phyloP scores from a whole-genome alignment of 2,888 invertebrate species.

The Syrista parreyssii region DNA sequence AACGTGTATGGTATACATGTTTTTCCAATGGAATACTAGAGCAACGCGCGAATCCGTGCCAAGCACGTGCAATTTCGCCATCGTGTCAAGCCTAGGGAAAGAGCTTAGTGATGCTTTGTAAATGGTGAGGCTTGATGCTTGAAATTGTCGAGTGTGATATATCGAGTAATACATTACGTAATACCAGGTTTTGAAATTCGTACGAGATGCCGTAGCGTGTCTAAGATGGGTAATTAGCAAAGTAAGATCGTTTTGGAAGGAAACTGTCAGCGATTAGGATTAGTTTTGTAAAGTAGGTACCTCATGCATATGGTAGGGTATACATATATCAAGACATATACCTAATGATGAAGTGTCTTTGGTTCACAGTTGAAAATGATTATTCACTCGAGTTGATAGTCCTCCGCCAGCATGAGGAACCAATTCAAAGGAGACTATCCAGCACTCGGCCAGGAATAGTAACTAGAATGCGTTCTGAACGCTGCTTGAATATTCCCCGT shows the following conservation, averaged over 20 bases:
- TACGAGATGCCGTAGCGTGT: background rate
- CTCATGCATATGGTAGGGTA: background rate
- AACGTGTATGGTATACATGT: background rate
- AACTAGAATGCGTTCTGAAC: background rate
- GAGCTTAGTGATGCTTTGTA: background rate
- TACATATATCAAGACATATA: background rate
- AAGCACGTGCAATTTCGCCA: background rate
- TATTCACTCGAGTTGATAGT: too few relatives aligned
- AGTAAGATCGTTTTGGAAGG: background rate
- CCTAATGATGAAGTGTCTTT: background rate
- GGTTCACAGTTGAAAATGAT: background rate
- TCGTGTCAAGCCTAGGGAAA: background rate
- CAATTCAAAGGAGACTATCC: background rate
- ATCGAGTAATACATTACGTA: background rate
- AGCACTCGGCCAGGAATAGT: conserved; percentile 2
- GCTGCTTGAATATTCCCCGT: background rate
- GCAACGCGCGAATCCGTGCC: background rate
- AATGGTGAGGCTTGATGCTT: background rate
- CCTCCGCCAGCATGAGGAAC: background rate
- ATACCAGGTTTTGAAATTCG: background rate
- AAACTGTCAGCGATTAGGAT: background rate
- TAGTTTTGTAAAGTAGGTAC: background rate
- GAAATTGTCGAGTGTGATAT: background rate
- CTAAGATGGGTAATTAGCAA: background rate
- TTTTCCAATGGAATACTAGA: background rate